Evolutionary conservation across 2,888 invertebrate genomes (phyloP).

Genomic region (Phortica okadai): DNA sequence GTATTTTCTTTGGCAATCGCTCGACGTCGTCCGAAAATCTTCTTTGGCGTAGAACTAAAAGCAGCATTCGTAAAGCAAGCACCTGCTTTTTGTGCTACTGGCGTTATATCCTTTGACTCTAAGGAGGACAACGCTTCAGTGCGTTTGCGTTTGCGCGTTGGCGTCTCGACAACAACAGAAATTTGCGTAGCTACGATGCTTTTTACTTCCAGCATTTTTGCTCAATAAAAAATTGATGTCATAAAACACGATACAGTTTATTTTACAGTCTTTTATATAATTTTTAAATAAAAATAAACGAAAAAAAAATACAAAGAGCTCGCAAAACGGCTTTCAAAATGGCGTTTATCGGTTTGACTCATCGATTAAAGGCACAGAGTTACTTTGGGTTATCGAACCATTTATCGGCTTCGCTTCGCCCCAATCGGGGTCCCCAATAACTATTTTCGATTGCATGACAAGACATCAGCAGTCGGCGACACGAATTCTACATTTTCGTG

Average conservation of each 20-base stretch:
- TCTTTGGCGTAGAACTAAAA: constrained; percentile 74
- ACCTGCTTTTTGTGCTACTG: constrained; percentile 40
- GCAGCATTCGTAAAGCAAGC: constrained; percentile 73
- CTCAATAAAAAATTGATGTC: neutral
- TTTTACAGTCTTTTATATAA: neutral
- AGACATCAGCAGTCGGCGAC: neutral
- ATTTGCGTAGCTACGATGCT: constrained; percentile 51
- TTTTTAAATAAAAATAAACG: neutral
- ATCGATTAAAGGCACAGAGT: constrained; percentile 10
- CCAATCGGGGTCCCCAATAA: neutral
- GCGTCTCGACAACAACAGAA: constrained; percentile 58
- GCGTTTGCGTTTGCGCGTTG: constrained; percentile 74
- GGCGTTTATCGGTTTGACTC: constrained; percentile 10
- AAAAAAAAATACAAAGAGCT: neutral
- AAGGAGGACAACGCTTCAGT: constrained; percentile 48
- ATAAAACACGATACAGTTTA: neutral
- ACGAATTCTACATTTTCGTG: neutral
- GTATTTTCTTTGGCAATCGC: constrained; percentile 51
- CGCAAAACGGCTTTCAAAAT: constrained; percentile 7
- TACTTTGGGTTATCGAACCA: constrained; percentile 1
- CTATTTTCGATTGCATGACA: constrained; percentile 7
- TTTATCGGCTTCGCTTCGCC: neutral
- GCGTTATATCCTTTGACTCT: constrained; percentile 37
- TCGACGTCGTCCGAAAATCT: constrained; percentile 63
- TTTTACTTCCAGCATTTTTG: constrained; percentile 60